Evolutionary conservation across 30 jellyfish, hydroid and myxozoan species (phyloP).

Genomic region (Aurelia aurita): DNA sequence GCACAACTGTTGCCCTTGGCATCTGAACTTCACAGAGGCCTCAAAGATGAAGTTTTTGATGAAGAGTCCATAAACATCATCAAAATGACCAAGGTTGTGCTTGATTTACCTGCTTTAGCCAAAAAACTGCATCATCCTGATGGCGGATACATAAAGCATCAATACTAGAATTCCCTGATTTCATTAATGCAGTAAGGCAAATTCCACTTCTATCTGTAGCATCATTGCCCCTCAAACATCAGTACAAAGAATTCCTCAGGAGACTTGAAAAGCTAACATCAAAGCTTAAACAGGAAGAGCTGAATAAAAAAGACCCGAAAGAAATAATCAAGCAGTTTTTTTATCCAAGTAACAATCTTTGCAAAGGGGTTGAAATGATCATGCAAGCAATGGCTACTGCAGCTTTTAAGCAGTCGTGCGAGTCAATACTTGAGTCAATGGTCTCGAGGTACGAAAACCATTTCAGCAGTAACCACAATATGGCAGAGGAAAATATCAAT

Average conservation of each 20-base stretch:
- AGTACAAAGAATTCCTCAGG: slow-evolving; percentile 20
- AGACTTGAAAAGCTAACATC: slow-evolving; percentile 36
- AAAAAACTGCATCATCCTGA: slow-evolving; percentile 36
- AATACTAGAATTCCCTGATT: slow-evolving; percentile 7
- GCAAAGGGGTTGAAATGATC: slow-evolving; percentile 24
- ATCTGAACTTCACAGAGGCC: slow-evolving; percentile 42
- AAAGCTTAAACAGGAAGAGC: slow-evolving; percentile 6
- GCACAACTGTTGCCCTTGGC: slow-evolving; percentile 46
- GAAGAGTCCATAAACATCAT: slow-evolving; percentile 14
- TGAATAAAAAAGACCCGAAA: slow-evolving; percentile 13
- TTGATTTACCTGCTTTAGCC: slow-evolving; percentile 45
- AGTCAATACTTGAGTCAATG: slow-evolving; percentile 41
- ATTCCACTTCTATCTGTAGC: background rate
- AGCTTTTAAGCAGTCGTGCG: slow-evolving; percentile 43
- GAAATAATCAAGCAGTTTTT: slow-evolving; percentile 32
- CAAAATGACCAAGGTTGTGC: slow-evolving; percentile 28
- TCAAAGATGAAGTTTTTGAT: slow-evolving; percentile 32
- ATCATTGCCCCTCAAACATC: background rate
- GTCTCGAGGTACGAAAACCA: slow-evolving; percentile 37
- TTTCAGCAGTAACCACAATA: slow-evolving; percentile 37
- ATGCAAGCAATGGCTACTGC: slow-evolving; percentile 54
- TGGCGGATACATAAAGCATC: slow-evolving; percentile 35
- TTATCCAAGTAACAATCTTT: slow-evolving; percentile 48
- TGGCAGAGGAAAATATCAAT: slow-evolving; percentile 46
- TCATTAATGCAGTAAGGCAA: slow-evolving; percentile 20